Conservation (phyloP, 1,140 invertebrate species). For the Polypedilum vanderplanki region DNA sequence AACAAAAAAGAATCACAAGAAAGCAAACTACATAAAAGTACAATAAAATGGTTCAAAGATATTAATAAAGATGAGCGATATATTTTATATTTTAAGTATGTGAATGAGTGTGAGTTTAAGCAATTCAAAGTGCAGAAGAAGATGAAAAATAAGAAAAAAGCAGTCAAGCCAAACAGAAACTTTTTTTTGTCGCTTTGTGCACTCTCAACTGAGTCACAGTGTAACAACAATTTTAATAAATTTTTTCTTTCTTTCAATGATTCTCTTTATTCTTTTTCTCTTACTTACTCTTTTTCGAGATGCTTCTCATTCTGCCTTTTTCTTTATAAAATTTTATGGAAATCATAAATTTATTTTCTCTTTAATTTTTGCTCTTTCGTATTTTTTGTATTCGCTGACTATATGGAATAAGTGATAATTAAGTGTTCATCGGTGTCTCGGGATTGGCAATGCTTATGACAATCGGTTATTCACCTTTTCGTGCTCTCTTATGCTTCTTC, state of each 20-base stretch:
- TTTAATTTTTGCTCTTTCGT: conserved; percentile 9
- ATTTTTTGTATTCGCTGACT: background rate
- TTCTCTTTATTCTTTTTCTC: conserved; percentile 23
- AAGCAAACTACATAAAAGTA: too few relatives aligned
- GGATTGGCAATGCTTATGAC: conserved; percentile 10
- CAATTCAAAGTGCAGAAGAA: background rate
- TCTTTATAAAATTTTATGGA: conserved; percentile 22
- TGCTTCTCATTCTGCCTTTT: background rate
- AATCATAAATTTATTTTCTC: conserved; percentile 21
- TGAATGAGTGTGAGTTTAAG: too few relatives aligned
- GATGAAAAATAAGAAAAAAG: background rate
- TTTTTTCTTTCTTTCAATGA: conserved; percentile 25
- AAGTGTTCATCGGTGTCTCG: conserved; percentile 11
- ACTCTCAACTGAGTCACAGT: background rate
- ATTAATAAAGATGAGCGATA: too few relatives aligned
- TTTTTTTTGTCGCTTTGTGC: background rate
- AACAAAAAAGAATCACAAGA: too few relatives aligned
- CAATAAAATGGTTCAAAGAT: too few relatives aligned
- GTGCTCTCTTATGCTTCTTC: background rate
- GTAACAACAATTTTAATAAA: conserved; percentile 11
- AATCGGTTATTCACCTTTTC: background rate
- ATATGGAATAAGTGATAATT: conserved; percentile 23
- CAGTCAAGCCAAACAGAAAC: background rate
- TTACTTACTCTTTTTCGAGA: too few relatives aligned
- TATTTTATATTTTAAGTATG: too few relatives aligned